Evolutionary conservation across 2,797 vertebrate genomes (phyloP).

Genomic region (Trachops cirrhosus): DNA sequence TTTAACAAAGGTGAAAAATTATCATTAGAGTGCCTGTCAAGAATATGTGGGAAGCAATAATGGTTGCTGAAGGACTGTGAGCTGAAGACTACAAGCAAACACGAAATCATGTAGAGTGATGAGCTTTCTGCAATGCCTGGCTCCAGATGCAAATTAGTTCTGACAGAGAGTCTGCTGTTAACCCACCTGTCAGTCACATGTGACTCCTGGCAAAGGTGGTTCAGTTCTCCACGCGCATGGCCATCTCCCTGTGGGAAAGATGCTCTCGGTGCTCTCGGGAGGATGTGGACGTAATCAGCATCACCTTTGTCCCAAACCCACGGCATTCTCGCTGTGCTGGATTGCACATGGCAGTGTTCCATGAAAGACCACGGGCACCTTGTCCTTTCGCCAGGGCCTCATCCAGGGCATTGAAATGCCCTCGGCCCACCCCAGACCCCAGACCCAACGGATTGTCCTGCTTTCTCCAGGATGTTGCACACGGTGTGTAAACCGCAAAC

Average conservation of each 20-base stretch:
- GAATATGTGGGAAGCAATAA: background rate
- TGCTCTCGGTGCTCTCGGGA: background rate
- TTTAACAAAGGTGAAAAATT: background rate
- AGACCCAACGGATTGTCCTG: background rate
- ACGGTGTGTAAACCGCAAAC: background rate
- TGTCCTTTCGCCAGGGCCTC: background rate
- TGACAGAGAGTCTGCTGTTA: background rate
- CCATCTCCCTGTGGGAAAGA: background rate
- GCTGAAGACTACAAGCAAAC: background rate
- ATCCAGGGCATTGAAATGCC: background rate
- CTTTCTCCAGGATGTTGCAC: background rate
- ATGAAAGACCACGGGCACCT: background rate
- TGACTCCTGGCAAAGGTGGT: background rate
- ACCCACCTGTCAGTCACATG: background rate
- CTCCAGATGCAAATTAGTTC: background rate
- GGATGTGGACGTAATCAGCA: background rate
- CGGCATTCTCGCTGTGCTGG: background rate
- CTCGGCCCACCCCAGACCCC: background rate
- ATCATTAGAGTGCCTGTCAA: background rate
- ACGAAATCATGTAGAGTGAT: background rate
- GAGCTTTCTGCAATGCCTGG: background rate
- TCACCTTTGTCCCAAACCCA: background rate
- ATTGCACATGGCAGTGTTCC: background rate
- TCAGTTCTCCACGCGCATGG: fast-evolving
- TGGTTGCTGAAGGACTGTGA: background rate